Conservation (phyloP, 2,797 vertebrate species). For the Leptoclinus maculatus region DNA sequence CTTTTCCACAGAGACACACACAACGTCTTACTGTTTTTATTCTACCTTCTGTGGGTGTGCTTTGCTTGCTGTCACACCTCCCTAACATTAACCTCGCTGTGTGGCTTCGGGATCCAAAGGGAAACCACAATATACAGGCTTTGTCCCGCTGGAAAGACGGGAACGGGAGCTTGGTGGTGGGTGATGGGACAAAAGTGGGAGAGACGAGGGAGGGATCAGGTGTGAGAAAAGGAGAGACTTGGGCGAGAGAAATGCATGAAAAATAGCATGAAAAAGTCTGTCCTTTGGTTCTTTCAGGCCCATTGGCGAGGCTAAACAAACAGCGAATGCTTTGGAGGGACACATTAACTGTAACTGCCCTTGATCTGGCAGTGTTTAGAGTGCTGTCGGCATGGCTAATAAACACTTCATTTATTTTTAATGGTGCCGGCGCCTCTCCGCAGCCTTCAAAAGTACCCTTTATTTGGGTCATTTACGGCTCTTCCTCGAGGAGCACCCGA, state of each 20-base stretch:
- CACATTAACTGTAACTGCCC: constrained; percentile 88
- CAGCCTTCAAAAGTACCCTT: constrained; percentile 89
- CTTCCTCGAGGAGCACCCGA: constrained; percentile 85
- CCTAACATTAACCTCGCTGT: constrained; percentile 60
- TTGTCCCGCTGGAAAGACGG: constrained; percentile 51
- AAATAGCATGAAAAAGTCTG: constrained; percentile 69
- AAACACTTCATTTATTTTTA: constrained; percentile 91
- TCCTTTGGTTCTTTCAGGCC: constrained; percentile 74
- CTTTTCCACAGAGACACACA: constrained; percentile 53
- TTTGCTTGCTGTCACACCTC: constrained; percentile 71
- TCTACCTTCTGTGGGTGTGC: constrained; percentile 55
- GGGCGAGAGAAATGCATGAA: constrained; percentile 53
- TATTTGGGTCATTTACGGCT: constrained; percentile 91
- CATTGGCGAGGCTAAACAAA: constrained; percentile 83
- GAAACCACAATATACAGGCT: constrained; percentile 66
- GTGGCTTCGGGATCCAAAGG: constrained; percentile 63
- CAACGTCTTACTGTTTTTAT: constrained; percentile 54
- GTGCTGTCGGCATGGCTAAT: constrained; percentile 88
- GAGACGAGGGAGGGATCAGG: constrained; percentile 56
- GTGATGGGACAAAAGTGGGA: constrained; percentile 44
- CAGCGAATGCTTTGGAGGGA: constrained; percentile 76
- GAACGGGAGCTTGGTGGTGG: constrained; percentile 37
- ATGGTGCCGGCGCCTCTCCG: constrained; percentile 84
- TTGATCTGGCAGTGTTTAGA: constrained; percentile 86
- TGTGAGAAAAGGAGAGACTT: constrained; percentile 59